These are phyloP conservation scores for Dicentrarchus labrax DNA, from an alignment of 2,113 vertebrate genomes.

Conservation along the genomic window DNA sequence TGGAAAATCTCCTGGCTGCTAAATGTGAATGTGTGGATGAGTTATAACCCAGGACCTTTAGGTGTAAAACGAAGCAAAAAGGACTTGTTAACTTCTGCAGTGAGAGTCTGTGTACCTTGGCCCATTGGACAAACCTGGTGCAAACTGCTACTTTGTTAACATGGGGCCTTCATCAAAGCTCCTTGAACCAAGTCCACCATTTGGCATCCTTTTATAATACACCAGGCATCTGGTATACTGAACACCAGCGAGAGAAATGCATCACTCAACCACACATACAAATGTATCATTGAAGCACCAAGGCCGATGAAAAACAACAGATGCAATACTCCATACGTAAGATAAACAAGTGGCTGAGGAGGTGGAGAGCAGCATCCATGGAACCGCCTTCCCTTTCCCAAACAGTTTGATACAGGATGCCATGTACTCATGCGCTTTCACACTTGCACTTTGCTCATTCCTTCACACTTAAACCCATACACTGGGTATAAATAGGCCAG, in stretches of 20 bases:
- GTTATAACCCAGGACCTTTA: neutral
- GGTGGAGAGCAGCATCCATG: constrained; percentile 17
- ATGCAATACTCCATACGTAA: constrained; percentile 23
- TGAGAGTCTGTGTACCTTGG: neutral
- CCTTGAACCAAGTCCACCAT: neutral
- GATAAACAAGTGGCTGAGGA: constrained; percentile 50
- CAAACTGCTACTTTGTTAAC: neutral
- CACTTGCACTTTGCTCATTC: constrained; percentile 58
- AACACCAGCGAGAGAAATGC: constrained; percentile 29
- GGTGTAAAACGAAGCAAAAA: neutral
- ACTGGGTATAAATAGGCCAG: constrained; percentile 35
- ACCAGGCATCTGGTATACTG: constrained; percentile 7
- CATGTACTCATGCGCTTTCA: constrained; percentile 27
- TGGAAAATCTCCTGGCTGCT: constrained; percentile 6
- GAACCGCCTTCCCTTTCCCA: constrained; percentile 8
- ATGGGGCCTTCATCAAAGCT: constrained; percentile 19
- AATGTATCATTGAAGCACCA: constrained; percentile 11
- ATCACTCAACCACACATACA: constrained; percentile 32
- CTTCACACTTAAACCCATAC: constrained; percentile 36
- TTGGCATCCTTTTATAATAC: constrained; percentile 20
- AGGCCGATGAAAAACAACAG: constrained; percentile 10
- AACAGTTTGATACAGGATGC: constrained; percentile 14
- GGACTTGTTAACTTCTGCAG: neutral
- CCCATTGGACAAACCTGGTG: neutral
- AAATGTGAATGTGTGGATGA: neutral